These are phyloP conservation scores for Periophthalmodon schlosseri DNA, from an alignment of 2,113 vertebrate species.

Conservation along the genomic window DNA sequence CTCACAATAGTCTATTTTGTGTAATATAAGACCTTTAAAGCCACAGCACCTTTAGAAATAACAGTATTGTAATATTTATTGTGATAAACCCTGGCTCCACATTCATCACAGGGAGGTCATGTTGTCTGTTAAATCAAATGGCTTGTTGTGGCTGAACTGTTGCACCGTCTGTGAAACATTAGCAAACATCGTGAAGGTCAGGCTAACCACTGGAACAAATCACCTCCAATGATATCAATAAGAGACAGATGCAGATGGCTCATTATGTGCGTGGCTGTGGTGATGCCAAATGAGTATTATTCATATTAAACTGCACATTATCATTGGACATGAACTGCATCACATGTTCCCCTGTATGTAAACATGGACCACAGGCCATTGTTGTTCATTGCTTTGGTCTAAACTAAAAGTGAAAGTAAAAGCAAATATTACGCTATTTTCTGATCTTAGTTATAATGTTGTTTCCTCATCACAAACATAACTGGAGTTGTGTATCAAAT, in stretches of 20 bases:
- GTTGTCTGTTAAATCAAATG: not conserved
- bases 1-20: too few species aligned
- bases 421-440: too few species aligned
- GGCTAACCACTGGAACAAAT: slow-evolving; percentile 35
- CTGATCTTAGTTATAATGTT: too few species aligned
- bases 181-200: slow-evolving; percentile 11
- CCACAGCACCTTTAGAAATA: not conserved
- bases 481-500: too few species aligned
- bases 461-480: too few species aligned
- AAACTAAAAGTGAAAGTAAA: too few species aligned
- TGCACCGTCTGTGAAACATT: slow-evolving; percentile 30
- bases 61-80: not conserved
- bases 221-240: not conserved
- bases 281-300: not conserved
- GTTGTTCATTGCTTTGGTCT: too few species aligned
- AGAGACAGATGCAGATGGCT: not conserved
- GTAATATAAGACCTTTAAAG: too few species aligned
- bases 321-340: too few species aligned
- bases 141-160: not conserved
- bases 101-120: not conserved
- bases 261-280: not conserved
- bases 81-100: not conserved
- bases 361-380: too few species aligned
- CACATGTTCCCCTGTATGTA: too few species aligned
- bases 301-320: not conserved